Percentiles rank a stretch among this genome's conserved stretches.
Evolutionary conservation across 2,797 vertebrate species (phyloP).

Genomic region (Artibeus lituratus): DNA sequence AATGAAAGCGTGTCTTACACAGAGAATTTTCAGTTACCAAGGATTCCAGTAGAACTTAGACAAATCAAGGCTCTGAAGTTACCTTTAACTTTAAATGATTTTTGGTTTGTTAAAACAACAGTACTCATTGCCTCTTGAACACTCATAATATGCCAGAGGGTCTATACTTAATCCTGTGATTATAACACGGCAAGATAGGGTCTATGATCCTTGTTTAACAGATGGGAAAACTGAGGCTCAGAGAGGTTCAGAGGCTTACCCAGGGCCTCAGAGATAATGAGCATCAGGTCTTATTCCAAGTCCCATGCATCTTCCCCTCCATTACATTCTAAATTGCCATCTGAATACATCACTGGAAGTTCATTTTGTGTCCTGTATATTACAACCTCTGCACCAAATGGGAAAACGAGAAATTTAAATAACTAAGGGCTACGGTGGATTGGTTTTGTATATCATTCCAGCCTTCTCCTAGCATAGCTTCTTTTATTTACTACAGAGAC

Average conservation of each 20-base stretch:
- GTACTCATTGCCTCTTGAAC: not conserved
- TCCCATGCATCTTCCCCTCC: not conserved
- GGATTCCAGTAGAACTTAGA: not conserved
- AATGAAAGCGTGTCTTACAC: not conserved
- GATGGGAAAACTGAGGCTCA: not conserved
- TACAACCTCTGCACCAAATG: not conserved
- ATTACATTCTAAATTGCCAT: not conserved
- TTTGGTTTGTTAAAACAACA: not conserved
- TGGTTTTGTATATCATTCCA: not conserved
- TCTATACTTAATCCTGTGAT: not conserved
- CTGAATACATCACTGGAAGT: not conserved
- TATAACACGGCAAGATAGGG: not conserved
- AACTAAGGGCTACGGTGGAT: not conserved
- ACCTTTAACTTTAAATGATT: not conserved
- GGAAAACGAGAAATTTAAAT: not conserved
- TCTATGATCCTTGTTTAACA: not conserved
- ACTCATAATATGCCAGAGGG: not conserved
- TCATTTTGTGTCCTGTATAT: not conserved
- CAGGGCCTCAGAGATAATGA: not conserved
- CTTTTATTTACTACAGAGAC: not conserved
- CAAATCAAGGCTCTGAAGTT: not conserved
- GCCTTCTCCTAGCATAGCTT: not conserved
- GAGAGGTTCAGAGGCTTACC: not conserved
- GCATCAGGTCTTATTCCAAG: not conserved
- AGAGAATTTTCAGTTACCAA: not conserved